These are phyloP conservation scores for Pseudorhiza aurosa DNA, from an alignment of 30 jellyfish, hydroid and myxozoan genomes.

Conservation along the genomic window DNA sequence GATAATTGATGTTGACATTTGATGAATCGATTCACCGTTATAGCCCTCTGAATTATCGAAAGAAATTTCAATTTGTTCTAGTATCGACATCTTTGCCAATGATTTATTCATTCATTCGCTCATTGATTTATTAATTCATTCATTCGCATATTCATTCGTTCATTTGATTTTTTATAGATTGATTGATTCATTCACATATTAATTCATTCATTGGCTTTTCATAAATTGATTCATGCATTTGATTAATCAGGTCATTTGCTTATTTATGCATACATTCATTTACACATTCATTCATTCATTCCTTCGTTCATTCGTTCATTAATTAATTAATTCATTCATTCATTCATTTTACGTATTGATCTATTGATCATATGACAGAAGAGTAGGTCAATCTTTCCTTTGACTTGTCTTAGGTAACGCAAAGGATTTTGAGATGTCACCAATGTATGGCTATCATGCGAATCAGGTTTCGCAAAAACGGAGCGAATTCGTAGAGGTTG, in stretches of 20 bases:
- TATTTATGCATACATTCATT: neutral
- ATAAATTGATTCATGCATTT: neutral
- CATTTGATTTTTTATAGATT: neutral
- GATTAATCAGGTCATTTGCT: neutral
- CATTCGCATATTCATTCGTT: neutral
- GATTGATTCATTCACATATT: neutral
- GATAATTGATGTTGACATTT: no score
- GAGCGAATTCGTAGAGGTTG: constrained; percentile 39
- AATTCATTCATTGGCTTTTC: neutral
- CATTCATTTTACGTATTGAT: neutral
- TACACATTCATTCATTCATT: neutral
- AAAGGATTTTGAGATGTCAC: neutral
- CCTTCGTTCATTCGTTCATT: neutral
- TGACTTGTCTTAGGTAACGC: neutral
- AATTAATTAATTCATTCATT: no score
- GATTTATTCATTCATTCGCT: neutral
- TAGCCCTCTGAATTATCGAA: neutral
- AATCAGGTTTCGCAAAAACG: neutral
- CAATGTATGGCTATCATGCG: neutral
- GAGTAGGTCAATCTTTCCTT: neutral
- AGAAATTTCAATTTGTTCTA: no score
- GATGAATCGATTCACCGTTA: no score
- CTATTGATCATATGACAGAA: neutral
- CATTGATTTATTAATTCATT: neutral
- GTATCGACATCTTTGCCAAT: no score